A percentile compares a stretch with the other conserved stretches of the same genome.
Evolutionary conservation across 2,113 vertebrate genomes (phyloP).

Genomic region (Percina caprodes): DNA sequence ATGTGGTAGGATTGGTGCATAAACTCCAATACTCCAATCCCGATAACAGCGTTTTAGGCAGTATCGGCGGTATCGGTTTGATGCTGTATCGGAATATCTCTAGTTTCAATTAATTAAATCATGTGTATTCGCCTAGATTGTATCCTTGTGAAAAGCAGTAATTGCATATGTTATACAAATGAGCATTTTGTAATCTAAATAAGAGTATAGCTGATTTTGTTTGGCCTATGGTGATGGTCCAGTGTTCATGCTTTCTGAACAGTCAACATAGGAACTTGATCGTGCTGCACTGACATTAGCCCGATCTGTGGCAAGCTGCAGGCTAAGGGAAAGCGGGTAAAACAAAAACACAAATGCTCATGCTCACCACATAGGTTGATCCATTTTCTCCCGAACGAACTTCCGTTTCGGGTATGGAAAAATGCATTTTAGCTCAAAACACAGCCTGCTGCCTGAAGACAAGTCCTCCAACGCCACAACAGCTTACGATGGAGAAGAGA

Average conservation of each 20-base stretch:
- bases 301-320: slow-evolving; percentile 35
- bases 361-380: slow-evolving; percentile 93
- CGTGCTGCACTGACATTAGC: slow-evolving; percentile 24
- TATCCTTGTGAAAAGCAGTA: neutral
- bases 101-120: neutral
- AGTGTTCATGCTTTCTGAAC: neutral
- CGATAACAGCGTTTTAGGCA: too few relatives aligned
- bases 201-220: neutral
- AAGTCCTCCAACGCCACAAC: slow-evolving; percentile 46
- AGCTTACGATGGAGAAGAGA: slow-evolving; percentile 52
- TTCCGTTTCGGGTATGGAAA: slow-evolving; percentile 96
- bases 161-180: neutral
- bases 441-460: slow-evolving; percentile 13
- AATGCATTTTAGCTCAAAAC: slow-evolving; percentile 87
- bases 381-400: slow-evolving; percentile 91
- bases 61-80: too few relatives aligned
- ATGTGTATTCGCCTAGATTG: too few relatives aligned
- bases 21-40: too few relatives aligned
- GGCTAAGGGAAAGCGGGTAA: neutral
- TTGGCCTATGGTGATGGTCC: neutral
- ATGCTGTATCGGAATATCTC: too few relatives aligned
- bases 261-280: slow-evolving; percentile 25
- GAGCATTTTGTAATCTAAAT: neutral
- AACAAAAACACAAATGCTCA: slow-evolving; percentile 16
- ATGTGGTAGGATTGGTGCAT: too few relatives aligned